A percentile compares a stretch with the other conserved stretches of the same genome.
Conservation (phyloP, 2,797 vertebrate genomes). For the Avahi laniger region DNA sequence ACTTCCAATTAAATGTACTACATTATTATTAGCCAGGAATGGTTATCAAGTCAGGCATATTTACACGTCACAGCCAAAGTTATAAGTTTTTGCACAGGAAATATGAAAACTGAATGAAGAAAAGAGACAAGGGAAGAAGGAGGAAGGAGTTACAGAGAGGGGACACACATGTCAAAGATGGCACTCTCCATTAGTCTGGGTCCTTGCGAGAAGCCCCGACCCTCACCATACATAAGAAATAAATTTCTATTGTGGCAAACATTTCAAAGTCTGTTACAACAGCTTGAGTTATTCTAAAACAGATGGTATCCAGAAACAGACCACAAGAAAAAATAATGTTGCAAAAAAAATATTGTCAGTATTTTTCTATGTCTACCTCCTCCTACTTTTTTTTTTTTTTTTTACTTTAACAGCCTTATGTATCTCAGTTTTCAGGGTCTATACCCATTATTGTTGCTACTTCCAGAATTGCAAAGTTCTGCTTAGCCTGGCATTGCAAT, state of each 20-base stretch:
- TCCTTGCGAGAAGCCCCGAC: neutral
- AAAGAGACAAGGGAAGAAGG: neutral
- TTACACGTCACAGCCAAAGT: neutral
- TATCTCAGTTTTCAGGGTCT: neutral
- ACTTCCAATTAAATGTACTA: neutral
- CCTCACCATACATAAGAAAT: neutral
- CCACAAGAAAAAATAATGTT: neutral
- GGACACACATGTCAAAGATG: neutral
- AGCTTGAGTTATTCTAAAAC: constrained; percentile 25
- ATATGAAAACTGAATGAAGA: neutral
- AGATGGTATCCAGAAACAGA: constrained; percentile 53
- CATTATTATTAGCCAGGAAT: neutral
- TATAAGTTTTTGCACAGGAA: neutral
- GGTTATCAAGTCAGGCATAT: neutral
- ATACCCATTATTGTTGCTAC: neutral
- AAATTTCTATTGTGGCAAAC: neutral
- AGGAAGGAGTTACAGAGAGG: neutral
- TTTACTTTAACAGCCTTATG: neutral
- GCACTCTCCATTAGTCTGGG: neutral
- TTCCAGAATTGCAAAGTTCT: neutral
- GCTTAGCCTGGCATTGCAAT: neutral
- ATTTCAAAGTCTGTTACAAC: neutral
- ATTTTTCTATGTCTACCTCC: constrained; percentile 9
- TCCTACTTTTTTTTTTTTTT: neutral
- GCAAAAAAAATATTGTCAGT: constrained; percentile 2